Evolutionary conservation across 2,113 vertebrate genomes (phyloP).

Genomic region (Eubucco bourcierii): DNA sequence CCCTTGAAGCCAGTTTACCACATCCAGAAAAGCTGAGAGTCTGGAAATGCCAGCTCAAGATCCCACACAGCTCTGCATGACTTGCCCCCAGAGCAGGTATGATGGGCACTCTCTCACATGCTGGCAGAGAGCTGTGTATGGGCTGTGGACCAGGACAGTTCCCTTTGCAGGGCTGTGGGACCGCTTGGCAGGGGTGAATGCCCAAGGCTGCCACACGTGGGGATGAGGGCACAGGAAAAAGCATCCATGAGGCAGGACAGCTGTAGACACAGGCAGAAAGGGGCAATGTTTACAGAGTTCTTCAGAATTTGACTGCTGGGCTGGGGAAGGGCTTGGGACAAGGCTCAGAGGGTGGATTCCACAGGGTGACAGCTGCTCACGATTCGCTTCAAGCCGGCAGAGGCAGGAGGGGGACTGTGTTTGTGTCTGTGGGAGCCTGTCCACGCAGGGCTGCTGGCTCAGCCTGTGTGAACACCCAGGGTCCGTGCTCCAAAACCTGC

Average conservation of each 20-base stretch:
- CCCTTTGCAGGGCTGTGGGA: neutral
- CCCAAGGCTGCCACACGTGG: neutral
- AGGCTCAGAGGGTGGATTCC: neutral
- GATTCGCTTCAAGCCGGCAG: neutral
- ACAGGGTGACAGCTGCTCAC: fast-evolving
- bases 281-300: neutral
- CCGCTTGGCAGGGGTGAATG: neutral
- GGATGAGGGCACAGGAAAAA: neutral
- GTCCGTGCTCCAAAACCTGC: neutral
- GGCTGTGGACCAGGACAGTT: too few relatives aligned
- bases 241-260: neutral
- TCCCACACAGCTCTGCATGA: neutral
- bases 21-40: neutral
- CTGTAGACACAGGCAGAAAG: neutral
- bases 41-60: neutral
- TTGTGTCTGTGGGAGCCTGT: neutral
- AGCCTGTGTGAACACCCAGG: neutral
- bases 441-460: neutral
- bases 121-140: neutral
- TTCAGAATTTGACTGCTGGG: neutral
- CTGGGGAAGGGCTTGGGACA: neutral
- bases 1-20: neutral
- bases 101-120: fast-evolving
- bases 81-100: neutral
- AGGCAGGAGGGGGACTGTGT: neutral